Conservation (phyloP, 2,797 vertebrate genomes). For the Emys orbicularis region DNA sequence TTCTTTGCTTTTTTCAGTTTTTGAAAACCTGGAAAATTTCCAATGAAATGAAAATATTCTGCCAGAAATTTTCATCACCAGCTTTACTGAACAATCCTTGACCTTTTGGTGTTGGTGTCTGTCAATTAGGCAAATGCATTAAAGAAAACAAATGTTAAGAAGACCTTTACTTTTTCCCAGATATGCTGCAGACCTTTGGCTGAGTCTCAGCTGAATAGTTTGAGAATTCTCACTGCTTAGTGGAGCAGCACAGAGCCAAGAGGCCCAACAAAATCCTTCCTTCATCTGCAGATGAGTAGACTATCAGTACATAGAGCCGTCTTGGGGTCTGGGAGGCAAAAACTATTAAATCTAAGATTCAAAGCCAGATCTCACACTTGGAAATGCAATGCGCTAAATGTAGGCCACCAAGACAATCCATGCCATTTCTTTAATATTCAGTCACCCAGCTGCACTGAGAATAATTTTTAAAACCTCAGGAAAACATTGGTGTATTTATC, state of each 20-base stretch:
- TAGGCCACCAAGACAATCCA: background rate
- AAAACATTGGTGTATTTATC: constrained; percentile 69
- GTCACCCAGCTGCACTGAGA: constrained; percentile 31
- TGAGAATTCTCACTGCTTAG: constrained; percentile 7
- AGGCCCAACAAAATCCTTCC: background rate
- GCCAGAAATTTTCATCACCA: background rate
- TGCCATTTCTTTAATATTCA: constrained; percentile 34
- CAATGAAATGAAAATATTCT: constrained; percentile 10
- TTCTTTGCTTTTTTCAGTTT: background rate
- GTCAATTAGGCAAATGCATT: background rate
- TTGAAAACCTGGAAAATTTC: background rate
- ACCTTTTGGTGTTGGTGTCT: background rate
- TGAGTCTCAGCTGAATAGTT: background rate
- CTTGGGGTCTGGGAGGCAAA: background rate
- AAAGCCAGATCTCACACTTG: background rate
- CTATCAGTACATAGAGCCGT: background rate
- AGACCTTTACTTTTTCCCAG: constrained; percentile 5
- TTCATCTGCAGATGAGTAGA: background rate
- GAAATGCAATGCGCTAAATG: background rate
- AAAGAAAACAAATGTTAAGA: constrained; percentile 20
- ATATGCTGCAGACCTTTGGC: background rate
- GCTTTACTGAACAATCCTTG: background rate
- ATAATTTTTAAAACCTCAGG: constrained; percentile 63
- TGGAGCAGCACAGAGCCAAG: background rate
- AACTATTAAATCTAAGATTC: background rate